These are phyloP conservation scores for Micrasema longulum DNA, from an alignment of 1,140 invertebrate genomes.

Conservation along the genomic window DNA sequence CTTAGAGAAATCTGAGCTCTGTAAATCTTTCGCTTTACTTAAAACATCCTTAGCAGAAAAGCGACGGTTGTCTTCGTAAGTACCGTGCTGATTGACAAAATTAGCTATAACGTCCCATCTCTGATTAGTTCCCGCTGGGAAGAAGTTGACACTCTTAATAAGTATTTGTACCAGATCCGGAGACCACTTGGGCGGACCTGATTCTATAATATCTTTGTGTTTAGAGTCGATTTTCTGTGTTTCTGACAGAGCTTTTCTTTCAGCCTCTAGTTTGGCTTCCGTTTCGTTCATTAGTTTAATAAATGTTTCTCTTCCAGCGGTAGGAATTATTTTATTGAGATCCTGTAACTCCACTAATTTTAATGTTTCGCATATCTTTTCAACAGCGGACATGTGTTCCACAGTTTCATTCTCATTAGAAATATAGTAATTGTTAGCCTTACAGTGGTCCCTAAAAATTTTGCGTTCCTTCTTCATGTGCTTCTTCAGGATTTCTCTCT, in stretches of 20 bases:
- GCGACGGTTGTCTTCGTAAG: constrained; percentile 65
- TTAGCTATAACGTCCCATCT: constrained; percentile 97
- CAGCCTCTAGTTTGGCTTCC: constrained; percentile 81
- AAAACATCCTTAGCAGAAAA: constrained; percentile 92
- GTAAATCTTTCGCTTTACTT: constrained; percentile 93
- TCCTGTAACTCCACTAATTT: constrained; percentile 79
- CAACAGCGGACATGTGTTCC: constrained; percentile 87
- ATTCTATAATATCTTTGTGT: constrained; percentile 62
- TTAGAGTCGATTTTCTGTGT: constrained; percentile 67
- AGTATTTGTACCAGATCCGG: constrained; percentile 86
- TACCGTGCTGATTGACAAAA: constrained; percentile 93
- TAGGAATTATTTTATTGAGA: constrained; percentile 78
- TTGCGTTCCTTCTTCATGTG: constrained; percentile 89
- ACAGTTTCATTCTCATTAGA: constrained; percentile 80
- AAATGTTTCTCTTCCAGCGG: constrained; percentile 75
- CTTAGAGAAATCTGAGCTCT: constrained; percentile 90
- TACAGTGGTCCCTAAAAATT: constrained; percentile 84
- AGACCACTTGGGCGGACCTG: constrained; percentile 76
- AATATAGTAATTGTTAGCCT: constrained; percentile 90
- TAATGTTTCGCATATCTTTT: constrained; percentile 89
- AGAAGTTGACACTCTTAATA: constrained; percentile 96
- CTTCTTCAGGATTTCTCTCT: constrained; percentile 87
- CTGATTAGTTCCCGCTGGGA: constrained; percentile 95
- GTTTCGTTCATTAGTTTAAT: constrained; percentile 75
- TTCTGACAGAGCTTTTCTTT: constrained; percentile 75